Evolutionary conservation across 2,797 vertebrate genomes (phyloP).

Genomic region (Naso thynnoides): DNA sequence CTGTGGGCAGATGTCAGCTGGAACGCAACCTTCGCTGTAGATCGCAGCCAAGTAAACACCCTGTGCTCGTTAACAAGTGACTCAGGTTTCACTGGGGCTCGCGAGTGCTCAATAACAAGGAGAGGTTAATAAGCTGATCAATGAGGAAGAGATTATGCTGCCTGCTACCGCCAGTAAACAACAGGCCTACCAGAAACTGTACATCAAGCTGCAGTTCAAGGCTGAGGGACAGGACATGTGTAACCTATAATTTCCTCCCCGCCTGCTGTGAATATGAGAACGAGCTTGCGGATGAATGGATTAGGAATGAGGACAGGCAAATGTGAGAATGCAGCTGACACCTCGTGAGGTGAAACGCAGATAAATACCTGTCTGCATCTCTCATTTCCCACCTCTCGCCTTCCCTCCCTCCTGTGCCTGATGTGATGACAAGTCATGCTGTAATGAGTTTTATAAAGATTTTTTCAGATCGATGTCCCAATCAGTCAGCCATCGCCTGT

Average conservation of each 20-base stretch:
- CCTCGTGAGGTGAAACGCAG: conserved; percentile 56
- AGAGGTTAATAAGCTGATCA: conserved; percentile 79
- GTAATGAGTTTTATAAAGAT: conserved; percentile 88
- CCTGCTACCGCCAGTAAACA: conserved; percentile 47
- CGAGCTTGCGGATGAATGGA: conserved; percentile 26
- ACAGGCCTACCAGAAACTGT: conserved; percentile 27
- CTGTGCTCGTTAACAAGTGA: conserved; percentile 69
- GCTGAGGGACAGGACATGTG: conserved; percentile 15
- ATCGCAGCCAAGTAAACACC: conserved; percentile 34
- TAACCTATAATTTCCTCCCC: conserved; percentile 35
- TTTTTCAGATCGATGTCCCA: conserved; percentile 84
- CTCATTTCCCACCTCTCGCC: conserved; percentile 9
- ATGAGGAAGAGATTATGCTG: conserved; percentile 53
- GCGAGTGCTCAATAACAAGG: conserved; percentile 60
- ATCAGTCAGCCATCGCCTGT: conserved; percentile 77
- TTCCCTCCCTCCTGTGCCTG: neutral
- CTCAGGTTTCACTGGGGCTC: conserved; percentile 49
- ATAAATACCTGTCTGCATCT: conserved; percentile 64
- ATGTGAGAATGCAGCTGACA: conserved; percentile 37
- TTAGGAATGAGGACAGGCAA: conserved; percentile 25
- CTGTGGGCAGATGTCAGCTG: conserved; percentile 41
- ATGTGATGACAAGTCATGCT: conserved; percentile 77
- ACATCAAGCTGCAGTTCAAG: conserved; percentile 7
- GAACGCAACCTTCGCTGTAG: conserved; percentile 20
- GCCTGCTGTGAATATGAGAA: conserved; percentile 11